Percentiles rank a stretch among this genome's conserved stretches.
Evolutionary conservation across 1,140 invertebrate genomes (phyloP).

Genomic region (Macrobrachium rosenbergii): DNA sequence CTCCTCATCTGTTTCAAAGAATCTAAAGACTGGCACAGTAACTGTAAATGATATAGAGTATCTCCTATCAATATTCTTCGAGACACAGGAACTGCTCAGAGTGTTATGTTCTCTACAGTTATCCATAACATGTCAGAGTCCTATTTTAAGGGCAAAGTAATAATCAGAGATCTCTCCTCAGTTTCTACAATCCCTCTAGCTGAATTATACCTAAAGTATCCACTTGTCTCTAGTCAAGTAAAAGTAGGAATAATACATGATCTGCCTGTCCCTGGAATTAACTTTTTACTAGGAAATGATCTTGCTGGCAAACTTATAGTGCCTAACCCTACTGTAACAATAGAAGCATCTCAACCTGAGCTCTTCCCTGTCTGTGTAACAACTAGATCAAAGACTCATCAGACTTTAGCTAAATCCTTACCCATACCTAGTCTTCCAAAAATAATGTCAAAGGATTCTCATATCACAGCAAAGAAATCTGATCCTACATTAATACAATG

Average conservation of each 20-base stretch:
- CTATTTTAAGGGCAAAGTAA: too few species aligned
- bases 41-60: too few species aligned
- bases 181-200: too few species aligned
- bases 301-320: conserved; percentile 7
- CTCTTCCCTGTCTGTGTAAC: not conserved
- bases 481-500: conserved; percentile 8
- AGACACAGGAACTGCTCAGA: too few species aligned
- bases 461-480: not conserved
- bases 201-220: conserved; percentile 7
- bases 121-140: too few species aligned
- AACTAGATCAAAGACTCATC: not conserved
- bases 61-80: too few species aligned
- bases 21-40: too few species aligned
- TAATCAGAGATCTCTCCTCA: too few species aligned
- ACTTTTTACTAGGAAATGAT: conserved; percentile 2
- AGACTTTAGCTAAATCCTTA: conserved; percentile 4
- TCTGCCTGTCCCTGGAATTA: not conserved
- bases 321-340: not conserved
- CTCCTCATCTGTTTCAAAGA: not conserved
- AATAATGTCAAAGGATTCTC: not conserved
- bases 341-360: not conserved
- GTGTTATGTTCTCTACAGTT: too few species aligned
- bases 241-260: not conserved
- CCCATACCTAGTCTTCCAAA: not conserved
- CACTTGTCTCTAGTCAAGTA: not conserved